phyloP scores from a whole-genome alignment of 1,140 invertebrate genomes.

The Lordiphosa mommai region DNA sequence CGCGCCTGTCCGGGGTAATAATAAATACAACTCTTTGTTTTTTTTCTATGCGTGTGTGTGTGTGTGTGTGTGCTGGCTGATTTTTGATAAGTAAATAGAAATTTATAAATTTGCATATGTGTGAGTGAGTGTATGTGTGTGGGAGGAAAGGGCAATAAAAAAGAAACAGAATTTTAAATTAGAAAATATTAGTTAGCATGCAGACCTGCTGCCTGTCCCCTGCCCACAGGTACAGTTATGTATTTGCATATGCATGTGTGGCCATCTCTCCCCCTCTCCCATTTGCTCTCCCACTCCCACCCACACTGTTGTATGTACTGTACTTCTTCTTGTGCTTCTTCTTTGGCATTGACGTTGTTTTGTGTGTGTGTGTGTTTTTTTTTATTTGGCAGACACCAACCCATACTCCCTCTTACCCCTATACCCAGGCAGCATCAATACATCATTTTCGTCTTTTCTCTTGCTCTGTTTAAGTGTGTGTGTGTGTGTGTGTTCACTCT shows the following conservation, averaged over 20 bases:
- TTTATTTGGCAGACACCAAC: slow-evolving; percentile 25
- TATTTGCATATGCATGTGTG: slow-evolving; percentile 45
- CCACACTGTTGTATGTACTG: not conserved
- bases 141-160: slow-evolving; percentile 52
- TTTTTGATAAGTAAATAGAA: slow-evolving; percentile 77
- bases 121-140: slow-evolving; percentile 3
- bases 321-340: slow-evolving; percentile 23
- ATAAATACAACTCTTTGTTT: slow-evolving; percentile 62
- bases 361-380: too few relatives aligned
- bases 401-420: slow-evolving; percentile 1
- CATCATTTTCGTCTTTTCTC: slow-evolving; percentile 72
- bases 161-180: slow-evolving; percentile 78
- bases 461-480: slow-evolving; percentile 3
- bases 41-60: slow-evolving; percentile 28
- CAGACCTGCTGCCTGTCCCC: not conserved
- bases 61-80: slow-evolving; percentile 35
- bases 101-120: slow-evolving; percentile 67
- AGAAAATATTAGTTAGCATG: slow-evolving; percentile 72
- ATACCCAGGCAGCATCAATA: slow-evolving; percentile 52
- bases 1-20: slow-evolving; percentile 20
- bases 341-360: slow-evolving; percentile 11
- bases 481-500: slow-evolving; percentile 35
- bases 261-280: not conserved
- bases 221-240: slow-evolving; percentile 54
- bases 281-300: slow-evolving; percentile 1